Base-by-base conservation (phyloP, 2,888 invertebrate species). In the Isotomurus palustris region DNA sequence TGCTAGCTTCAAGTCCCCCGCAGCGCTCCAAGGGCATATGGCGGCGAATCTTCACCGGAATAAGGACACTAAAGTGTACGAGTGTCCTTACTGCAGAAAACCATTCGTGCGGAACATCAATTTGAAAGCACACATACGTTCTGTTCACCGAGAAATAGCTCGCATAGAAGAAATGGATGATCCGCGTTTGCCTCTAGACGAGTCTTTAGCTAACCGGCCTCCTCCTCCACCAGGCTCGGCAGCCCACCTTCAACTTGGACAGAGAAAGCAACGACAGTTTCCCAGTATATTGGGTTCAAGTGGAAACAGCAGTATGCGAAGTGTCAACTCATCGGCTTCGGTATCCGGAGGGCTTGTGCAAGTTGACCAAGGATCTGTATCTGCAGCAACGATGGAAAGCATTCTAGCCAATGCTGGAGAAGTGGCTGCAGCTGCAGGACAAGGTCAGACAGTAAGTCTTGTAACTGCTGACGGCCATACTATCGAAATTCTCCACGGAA, bases 11-110 rank as follows among this genome's bases (percentile, higher is more conserved):
- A 74, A 72, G 64, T 72, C 73, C 25, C 68, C 67, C 58, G 67
- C 68, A 8, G 72, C 73, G 25, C 67, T 74, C 36, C 73, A 73
- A 60, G 71, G 71, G 4, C 74, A 84, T 69, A 79, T 82, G 67
- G 81, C 82, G 72, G 78, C 77, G 36, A 81, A 82, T 64, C 62
- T 73, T 6, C 73, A 74, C 62, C 66, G 71, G 21, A 69, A 68
- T 55, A 69, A 66, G 44, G 66, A 66, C 22, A 71, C 68, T 27
- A 73, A 70, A 62, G 74, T 75, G 21, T 79, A 78, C 66, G 79
- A 80, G 61, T 83, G 91, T 74, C 82, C 84, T 49, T 88, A 88
- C 72, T 91, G 91, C 73, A 81, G 82, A 55, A 87, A 85, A 73
- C 78, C 81, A 57, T 88, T 88, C 73, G 80, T 83, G 25, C 80